A percentile compares a stretch with the other conserved stretches of the same genome.
Evolutionary conservation across 2,113 vertebrate species (phyloP).

Genomic region (Asarcornis scutulata): DNA sequence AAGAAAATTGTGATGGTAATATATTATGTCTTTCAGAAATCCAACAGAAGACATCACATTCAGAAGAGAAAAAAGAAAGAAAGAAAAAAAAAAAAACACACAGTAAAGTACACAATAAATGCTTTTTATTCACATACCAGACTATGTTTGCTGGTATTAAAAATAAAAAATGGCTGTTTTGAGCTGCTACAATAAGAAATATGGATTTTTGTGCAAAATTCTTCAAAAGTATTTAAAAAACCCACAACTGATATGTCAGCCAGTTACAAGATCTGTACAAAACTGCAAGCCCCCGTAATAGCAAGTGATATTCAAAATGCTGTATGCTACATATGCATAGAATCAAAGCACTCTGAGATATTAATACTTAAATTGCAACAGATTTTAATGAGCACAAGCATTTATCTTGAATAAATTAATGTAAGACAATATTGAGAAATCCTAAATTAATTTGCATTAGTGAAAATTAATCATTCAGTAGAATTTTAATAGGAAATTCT

Average conservation of each 20-base stretch:
- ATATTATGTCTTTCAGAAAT: not conserved
- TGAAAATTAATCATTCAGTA: not conserved
- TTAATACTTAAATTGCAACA: not conserved
- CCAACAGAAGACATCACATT: not conserved
- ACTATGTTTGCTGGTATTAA: not conserved
- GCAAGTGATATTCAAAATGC: not conserved
- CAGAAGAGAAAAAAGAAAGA: not conserved
- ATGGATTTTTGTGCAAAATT: not conserved
- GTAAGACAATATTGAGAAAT: constrained; percentile 31
- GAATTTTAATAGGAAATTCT: not conserved
- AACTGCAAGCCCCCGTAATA: not conserved
- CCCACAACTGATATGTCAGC: not conserved
- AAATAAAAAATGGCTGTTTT: not conserved
- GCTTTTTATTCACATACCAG: constrained; percentile 17
- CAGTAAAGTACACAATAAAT: not conserved
- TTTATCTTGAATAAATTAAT: constrained; percentile 41
- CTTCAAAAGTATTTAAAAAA: not conserved
- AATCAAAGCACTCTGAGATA: not conserved
- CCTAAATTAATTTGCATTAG: constrained; percentile 9
- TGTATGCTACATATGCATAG: not conserved
- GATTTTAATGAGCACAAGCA: not conserved
- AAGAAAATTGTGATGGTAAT: not conserved
- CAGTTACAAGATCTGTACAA: not conserved
- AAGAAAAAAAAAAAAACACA: not conserved
- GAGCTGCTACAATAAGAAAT: constrained; percentile 4